Evolutionary conservation across 2,888 invertebrate genomes (phyloP), one percentile per base, ranked within the genome.

Genomic region (Agrotis puta): DNA sequence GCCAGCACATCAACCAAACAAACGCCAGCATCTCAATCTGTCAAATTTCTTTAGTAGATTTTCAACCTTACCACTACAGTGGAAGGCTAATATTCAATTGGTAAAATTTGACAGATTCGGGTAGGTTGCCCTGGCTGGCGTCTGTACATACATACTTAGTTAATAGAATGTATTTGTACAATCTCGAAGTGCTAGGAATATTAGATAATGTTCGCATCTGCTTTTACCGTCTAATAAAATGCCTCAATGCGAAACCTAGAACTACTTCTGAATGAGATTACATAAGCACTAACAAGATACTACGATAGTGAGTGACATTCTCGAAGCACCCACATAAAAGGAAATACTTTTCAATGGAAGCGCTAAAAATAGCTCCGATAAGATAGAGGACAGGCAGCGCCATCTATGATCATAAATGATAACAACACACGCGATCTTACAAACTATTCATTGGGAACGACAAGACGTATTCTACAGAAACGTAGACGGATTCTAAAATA

Each of bases 301-400:
- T 61, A 74, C 22, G 63, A 76, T 75, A 66, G 64, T 68, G 65
- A 33, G 33, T 39, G 39, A 66, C 62, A 82, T 82, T 79, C 82
- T 77, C 58, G 65, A 77, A 77, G 59, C 43, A 71, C 14, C 51
- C n/a, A 53, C 18, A 50, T 61, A 70, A 18, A 54, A 57, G 56
- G 62, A 82, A 58, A 58, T 68, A 47, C 39, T 77, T 58, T 75
- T 74, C 63, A 81, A 70, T 81, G 27, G 57, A 64, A 56, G 24
- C 11, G 20, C 13, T 54, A 53, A 57, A 66, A 77, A 76, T 81
- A 81, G 77, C 47, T 14, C 18, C 50, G 39, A 20, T 53, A 50
- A 9, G 45, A 63, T 7, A 45, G 16, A 33, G 48, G 56, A 50
- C 72, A 5, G 1, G 18, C 45, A 68, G 56, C 79, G 79, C 79